Base-by-base conservation (phyloP, 2,113 vertebrate genomes). In the Siniperca chuatsi region DNA sequence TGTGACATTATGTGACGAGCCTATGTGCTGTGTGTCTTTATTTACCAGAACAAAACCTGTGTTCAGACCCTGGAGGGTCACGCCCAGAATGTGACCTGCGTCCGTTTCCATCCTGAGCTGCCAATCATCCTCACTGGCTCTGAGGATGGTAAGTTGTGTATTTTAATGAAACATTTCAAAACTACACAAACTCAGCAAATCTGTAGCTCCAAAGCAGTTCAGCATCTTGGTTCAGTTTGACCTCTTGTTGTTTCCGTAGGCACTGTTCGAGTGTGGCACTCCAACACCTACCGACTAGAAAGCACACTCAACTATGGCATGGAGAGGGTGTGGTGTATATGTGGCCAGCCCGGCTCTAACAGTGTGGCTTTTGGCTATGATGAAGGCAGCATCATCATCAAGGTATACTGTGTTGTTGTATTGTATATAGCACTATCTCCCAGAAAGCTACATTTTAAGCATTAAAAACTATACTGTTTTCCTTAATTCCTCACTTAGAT, bases 301-400 rank as follows among this genome's bases (percentile, higher is more conserved):
- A 99, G 96, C 85, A 99, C 98, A 0, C 92, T 99, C 61, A 99
- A 98, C 94, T 99, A 99, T 0, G 97, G 97, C 71, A 97, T 99
- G 98, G 98, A 99, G 93, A 92, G 98, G 1, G 97, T 97, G 69
- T 99, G 98, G 98, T 99, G 98, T 83, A 97, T 98, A 85, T 96
- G 96, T 81, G 96, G 97, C 78, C 94, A 97, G 6, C 95, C 97
- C n/a, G 97, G 98, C 33, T 98, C 97, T 93, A 99, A 99, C 92
- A 99, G 96, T 0, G 97, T 99, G n/a, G 97, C 97, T 15, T 64
- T 98, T 87, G 98, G 98, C 6, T 99, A 99, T 42, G 98, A 99
- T 37, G 98, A 99, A 92, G 98, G 98, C 80, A 98, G 97, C 96
- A 98, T 98, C 90, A 98, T 99, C 87, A 97, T 98, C 81, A 99